phyloP scores from a whole-genome alignment of 2,797 vertebrate genomes.

The Gouania willdenowi region DNA sequence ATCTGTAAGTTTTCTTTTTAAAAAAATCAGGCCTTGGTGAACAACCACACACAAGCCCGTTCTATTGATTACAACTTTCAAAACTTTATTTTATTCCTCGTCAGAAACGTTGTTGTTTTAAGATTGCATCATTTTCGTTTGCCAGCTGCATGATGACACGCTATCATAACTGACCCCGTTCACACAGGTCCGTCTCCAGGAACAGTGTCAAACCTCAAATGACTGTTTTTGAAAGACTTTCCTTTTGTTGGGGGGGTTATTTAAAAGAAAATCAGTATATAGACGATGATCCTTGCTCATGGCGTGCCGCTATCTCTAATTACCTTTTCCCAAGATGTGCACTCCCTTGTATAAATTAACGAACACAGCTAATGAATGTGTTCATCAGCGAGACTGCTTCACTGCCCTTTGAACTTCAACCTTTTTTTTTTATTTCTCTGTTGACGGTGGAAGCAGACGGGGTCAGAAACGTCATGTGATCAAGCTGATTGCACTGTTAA shows the following conservation, averaged over 20 bases:
- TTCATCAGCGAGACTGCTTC: slow-evolving; percentile 55
- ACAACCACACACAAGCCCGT: too few relatives aligned
- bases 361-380: slow-evolving; percentile 58
- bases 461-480: slow-evolving; percentile 39
- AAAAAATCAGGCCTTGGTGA: background rate
- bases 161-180: background rate
- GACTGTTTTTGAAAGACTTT: slow-evolving; percentile 1
- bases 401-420: slow-evolving; percentile 59
- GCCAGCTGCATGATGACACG: background rate
- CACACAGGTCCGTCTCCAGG: background rate
- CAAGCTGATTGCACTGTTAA: slow-evolving; percentile 65
- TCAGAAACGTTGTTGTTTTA: background rate
- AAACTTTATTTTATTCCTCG: background rate
- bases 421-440: slow-evolving; percentile 43
- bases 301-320: slow-evolving; percentile 49
- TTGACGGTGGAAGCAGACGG: slow-evolving; percentile 32
- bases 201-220: background rate
- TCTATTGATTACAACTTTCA: too few relatives aligned
- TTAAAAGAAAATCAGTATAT: slow-evolving; percentile 27
- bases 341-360: slow-evolving; percentile 62
- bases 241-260: slow-evolving; percentile 13
- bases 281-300: slow-evolving; percentile 12
- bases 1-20: slow-evolving; percentile 83
- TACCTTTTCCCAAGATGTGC: slow-evolving; percentile 46
- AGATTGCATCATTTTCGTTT: slow-evolving; percentile 4